A percentile compares a stretch with the other conserved stretches of the same genome.
Evolutionary conservation across 2,113 vertebrate genomes (phyloP).

Genomic region (Tapirus terrestris): DNA sequence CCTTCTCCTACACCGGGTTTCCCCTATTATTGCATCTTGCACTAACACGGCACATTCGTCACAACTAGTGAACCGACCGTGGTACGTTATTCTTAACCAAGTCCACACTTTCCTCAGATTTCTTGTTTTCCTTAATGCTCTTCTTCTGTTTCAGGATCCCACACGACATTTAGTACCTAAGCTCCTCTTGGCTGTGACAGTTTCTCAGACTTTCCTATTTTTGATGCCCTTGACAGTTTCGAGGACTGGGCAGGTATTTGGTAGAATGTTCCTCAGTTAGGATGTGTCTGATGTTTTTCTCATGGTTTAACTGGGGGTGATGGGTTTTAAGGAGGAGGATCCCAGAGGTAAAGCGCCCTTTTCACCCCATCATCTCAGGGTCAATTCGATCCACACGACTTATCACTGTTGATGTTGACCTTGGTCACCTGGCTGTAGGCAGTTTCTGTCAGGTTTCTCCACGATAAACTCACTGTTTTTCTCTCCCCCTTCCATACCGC

Average conservation of each 20-base stretch:
- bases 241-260: neutral
- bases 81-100: neutral
- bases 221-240: neutral
- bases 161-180: neutral
- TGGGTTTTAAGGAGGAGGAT: neutral
- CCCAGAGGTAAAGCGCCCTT: neutral
- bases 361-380: neutral
- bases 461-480: neutral
- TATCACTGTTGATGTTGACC: neutral
- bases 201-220: neutral
- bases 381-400: neutral
- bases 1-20: neutral
- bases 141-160: neutral
- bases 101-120: neutral
- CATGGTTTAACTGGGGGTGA: neutral
- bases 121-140: neutral
- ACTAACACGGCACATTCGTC: neutral
- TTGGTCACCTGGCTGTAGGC: neutral
- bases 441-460: neutral
- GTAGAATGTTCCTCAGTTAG: neutral
- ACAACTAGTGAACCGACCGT: neutral
- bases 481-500: neutral
- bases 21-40: neutral
- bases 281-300: neutral
- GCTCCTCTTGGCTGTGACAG: neutral